phyloP scores from a whole-genome alignment of 2,797 vertebrate genomes.

The Notolabrus celidotus region DNA sequence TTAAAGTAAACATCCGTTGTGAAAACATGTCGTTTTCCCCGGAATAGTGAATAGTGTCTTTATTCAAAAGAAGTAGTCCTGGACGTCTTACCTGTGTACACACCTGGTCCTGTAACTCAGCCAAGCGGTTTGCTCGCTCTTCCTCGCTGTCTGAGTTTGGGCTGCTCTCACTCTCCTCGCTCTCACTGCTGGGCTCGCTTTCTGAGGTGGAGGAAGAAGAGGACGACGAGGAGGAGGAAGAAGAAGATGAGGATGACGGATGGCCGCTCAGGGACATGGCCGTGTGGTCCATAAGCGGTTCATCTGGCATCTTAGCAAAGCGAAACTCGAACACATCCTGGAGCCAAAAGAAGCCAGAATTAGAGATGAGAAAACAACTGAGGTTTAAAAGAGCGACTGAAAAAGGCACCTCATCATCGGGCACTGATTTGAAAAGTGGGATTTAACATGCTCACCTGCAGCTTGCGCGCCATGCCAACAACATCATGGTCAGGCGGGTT shows the following conservation, averaged over 20 bases:
- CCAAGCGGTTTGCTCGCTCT: slow-evolving; percentile 91
- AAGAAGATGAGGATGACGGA: slow-evolving; percentile 90
- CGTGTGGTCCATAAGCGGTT: slow-evolving; percentile 81
- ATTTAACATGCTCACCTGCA: slow-evolving; percentile 84
- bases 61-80: not conserved
- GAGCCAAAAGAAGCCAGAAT: fast-evolving
- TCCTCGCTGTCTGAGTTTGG: slow-evolving; percentile 93
- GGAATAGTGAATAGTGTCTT: no score
- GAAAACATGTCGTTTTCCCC: not conserved
- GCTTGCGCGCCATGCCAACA: slow-evolving; percentile 93
- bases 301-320: slow-evolving; percentile 96
- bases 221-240: slow-evolving; percentile 83
- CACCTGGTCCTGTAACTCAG: slow-evolving; percentile 87
- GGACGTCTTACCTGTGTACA: slow-evolving; percentile 81
- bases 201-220: slow-evolving; percentile 84
- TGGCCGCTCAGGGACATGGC: slow-evolving; percentile 83
- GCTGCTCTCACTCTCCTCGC: slow-evolving; percentile 89
- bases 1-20: fast-evolving
- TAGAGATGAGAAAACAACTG: not conserved
- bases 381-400: no score
- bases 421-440: not conserved
- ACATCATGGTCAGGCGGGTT: slow-evolving; percentile 96
- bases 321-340: slow-evolving; percentile 96
- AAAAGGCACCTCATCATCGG: not conserved
- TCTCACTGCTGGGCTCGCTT: slow-evolving; percentile 90